Evolutionary conservation across 1,140 invertebrate species (phyloP).

Genomic region (Charaxes varanes): DNA sequence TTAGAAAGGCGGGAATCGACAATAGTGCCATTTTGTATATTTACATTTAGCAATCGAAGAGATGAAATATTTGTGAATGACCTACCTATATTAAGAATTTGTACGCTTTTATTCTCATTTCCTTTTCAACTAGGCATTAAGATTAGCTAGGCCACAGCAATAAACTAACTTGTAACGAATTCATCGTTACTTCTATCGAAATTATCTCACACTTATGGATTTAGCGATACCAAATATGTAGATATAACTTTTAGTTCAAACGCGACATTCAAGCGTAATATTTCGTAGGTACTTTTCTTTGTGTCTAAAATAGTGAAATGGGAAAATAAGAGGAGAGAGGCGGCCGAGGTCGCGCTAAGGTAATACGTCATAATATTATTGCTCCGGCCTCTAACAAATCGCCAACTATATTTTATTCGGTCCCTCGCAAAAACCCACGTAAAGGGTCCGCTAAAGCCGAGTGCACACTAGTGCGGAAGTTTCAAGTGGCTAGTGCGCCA

Average conservation of each 20-base stretch:
- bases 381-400: constrained; percentile 46
- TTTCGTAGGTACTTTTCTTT: neutral
- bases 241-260: neutral
- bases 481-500: constrained; percentile 14
- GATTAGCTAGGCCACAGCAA: no score
- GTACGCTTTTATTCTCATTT: no score
- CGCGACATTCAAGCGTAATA: neutral
- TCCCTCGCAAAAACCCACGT: constrained; percentile 37
- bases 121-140: no score
- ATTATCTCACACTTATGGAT: no score
- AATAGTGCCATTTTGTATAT: constrained; percentile 8
- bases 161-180: no score
- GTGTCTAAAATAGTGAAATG: constrained; percentile 21
- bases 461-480: constrained; percentile 15
- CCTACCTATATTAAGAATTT: no score
- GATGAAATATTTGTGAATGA: no score
- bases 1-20: constrained; percentile 15
- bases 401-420: constrained; percentile 57
- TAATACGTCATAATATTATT: constrained; percentile 71
- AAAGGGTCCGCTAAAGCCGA: constrained; percentile 30
- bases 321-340: constrained; percentile 31
- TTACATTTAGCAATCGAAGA: no score
- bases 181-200: no score
- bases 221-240: neutral
- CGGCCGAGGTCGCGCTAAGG: constrained; percentile 33